phyloP scores from a whole-genome alignment of 2,888 invertebrate species.

The Acanthosepion esculentum region DNA sequence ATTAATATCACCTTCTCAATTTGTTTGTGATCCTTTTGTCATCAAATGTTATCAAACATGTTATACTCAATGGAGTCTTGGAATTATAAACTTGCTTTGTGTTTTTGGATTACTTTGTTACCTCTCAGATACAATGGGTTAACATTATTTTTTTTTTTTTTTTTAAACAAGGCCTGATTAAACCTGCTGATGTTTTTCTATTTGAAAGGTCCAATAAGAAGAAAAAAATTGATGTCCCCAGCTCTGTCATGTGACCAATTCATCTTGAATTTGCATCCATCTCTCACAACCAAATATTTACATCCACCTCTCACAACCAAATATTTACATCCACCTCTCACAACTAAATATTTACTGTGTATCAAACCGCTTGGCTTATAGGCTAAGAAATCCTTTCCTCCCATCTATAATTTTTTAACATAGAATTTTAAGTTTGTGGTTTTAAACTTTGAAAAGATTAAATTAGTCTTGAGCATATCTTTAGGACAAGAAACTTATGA shows the following conservation, averaged over 20 bases:
- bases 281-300: background rate
- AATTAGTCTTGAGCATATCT: no score
- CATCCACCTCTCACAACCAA: background rate
- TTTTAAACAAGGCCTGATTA: background rate
- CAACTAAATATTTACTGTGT: background rate
- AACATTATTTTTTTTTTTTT: background rate
- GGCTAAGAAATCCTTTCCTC: no score
- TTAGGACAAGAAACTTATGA: no score
- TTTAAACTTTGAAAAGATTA: no score
- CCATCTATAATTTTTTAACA: no score
- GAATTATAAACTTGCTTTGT: background rate
- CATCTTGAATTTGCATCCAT: background rate
- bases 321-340: background rate
- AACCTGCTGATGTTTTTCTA: background rate
- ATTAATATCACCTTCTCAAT: background rate
- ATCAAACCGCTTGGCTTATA: no score
- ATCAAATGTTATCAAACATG: background rate
- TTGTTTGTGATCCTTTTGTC: background rate
- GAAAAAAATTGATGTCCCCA: background rate
- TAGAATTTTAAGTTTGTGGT: no score
- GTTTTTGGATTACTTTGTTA: background rate
- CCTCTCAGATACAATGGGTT: background rate
- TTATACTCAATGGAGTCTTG: background rate
- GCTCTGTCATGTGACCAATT: slow-evolving; percentile 20
- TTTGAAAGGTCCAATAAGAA: background rate